Evolutionary conservation across 1,140 invertebrate genomes (phyloP), one percentile per base, ranked within the genome.

Genomic region (Drosophila persimilis): DNA sequence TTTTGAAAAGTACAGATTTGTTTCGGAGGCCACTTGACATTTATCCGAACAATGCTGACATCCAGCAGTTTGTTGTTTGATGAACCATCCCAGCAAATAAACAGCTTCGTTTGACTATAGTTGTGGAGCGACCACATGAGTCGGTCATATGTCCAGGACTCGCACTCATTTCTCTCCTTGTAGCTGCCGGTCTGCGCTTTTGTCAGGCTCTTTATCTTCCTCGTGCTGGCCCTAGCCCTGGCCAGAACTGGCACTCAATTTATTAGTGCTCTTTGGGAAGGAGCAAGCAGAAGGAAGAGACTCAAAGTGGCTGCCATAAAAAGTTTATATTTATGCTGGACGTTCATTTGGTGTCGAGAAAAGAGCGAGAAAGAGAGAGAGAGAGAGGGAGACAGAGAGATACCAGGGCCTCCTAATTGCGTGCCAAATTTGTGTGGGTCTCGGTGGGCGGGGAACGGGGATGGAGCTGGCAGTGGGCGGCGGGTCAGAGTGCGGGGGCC

Each of bases 371-470:
- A 17, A 17, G 20, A 20, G 20, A 1, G 20, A 20, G 20, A 17
- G 3, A 17, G 45, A 15, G 4, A 46, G 4, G 2, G n/a, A 9
- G 45, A 20, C 9, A 35, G 8, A 35, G 35, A 35, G 20, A 24
- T 24, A 29, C 43, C 44, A 31, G 6, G 56, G 43, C 8, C 41
- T 61, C 73, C 83, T 85, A 85, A 85, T 85, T 86, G 80, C 73
- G 80, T 84, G 80, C 80, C 80, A 85, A 85, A 84, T 85, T 84
- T 84, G 80, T 65, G 77, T 74, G 75, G 47, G 51, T 67, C 4
- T 0, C 24, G 31, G 31, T 35, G 31, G 31, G 31, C 3, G 31
- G 24, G 0, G 0, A 24, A 24, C 4, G 24, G 29, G 6, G 6
- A 29, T 3, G 26, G 26, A 6, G 26, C 29, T 8, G 29, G 7